Conservation (phyloP, 2,888 invertebrate species). For the Patella pellucida region DNA sequence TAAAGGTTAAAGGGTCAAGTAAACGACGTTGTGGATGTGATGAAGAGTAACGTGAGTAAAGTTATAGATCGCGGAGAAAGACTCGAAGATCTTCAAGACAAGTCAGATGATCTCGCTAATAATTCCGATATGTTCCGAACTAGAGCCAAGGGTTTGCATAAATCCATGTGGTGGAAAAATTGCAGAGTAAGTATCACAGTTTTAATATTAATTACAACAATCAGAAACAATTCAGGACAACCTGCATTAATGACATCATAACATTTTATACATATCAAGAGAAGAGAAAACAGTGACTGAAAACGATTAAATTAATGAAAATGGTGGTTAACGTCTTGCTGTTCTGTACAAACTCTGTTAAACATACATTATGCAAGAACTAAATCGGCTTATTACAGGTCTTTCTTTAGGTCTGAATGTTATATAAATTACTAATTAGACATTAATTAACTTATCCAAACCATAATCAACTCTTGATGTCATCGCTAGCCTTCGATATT, state of each 20-base stretch:
- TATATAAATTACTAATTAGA: too few relatives aligned
- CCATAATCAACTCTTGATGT: too few relatives aligned
- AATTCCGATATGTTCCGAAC: slow-evolving; percentile 64
- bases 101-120: slow-evolving; percentile 63
- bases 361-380: too few relatives aligned
- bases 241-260: neutral
- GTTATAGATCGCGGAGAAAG: slow-evolving; percentile 67
- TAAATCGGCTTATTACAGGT: too few relatives aligned
- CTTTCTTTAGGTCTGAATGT: too few relatives aligned
- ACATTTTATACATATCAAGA: neutral
- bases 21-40: slow-evolving; percentile 67
- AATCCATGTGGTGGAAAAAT: slow-evolving; percentile 68
- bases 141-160: slow-evolving; percentile 58
- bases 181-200: slow-evolving; percentile 54
- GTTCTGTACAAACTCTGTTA: too few relatives aligned
- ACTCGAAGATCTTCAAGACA: slow-evolving; percentile 67
- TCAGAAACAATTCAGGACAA: neutral
- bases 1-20: slow-evolving; percentile 63
- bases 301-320: neutral
- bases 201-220: slow-evolving; percentile 7
- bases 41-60: slow-evolving; percentile 66
- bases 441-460: too few relatives aligned
- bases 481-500: too few relatives aligned
- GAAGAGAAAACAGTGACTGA: neutral
- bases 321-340: too few relatives aligned